Evolutionary conservation across 2,888 invertebrate genomes (phyloP).

Genomic region (Lottia scabra): DNA sequence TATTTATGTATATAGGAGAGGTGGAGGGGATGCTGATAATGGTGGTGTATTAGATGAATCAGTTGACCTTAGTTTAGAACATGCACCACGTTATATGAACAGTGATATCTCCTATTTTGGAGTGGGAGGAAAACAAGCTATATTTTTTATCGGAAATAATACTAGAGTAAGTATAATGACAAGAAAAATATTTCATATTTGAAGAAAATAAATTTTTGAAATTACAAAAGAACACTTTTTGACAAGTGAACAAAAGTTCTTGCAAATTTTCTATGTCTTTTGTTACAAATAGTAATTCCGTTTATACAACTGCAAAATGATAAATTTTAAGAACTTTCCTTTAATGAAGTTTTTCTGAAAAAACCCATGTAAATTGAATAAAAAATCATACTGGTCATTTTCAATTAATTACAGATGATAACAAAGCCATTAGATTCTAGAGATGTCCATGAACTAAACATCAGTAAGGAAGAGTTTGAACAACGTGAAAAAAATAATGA

Average conservation of each 20-base stretch:
- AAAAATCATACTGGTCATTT: neutral
- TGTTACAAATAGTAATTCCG: too few relatives aligned
- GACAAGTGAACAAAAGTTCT: too few relatives aligned
- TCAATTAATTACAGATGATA: constrained; percentile 61
- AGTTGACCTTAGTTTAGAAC: constrained; percentile 26
- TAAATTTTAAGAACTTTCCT: too few relatives aligned
- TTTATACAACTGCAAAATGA: too few relatives aligned
- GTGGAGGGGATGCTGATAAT: constrained; percentile 31
- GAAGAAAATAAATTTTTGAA: too few relatives aligned
- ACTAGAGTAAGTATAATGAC: constrained; percentile 51
- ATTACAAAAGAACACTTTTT: too few relatives aligned
- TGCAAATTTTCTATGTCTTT: too few relatives aligned
- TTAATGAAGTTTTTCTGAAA: too few relatives aligned
- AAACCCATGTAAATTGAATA: neutral
- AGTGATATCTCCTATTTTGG: constrained; percentile 70
- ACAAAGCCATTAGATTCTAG: constrained; percentile 59
- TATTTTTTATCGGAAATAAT: constrained; percentile 67
- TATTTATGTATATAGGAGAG: neutral
- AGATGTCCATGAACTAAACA: constrained; percentile 68
- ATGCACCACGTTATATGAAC: constrained; percentile 65
- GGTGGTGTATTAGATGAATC: constrained; percentile 36
- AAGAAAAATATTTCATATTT: too few relatives aligned
- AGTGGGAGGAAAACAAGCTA: constrained; percentile 69
- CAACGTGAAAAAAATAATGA: constrained; percentile 66
- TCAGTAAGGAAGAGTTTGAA: constrained; percentile 69